Percentiles rank a stretch among this genome's conserved stretches.
Conservation (phyloP, 2,888 invertebrate genomes). For the Apotomis capreana region DNA sequence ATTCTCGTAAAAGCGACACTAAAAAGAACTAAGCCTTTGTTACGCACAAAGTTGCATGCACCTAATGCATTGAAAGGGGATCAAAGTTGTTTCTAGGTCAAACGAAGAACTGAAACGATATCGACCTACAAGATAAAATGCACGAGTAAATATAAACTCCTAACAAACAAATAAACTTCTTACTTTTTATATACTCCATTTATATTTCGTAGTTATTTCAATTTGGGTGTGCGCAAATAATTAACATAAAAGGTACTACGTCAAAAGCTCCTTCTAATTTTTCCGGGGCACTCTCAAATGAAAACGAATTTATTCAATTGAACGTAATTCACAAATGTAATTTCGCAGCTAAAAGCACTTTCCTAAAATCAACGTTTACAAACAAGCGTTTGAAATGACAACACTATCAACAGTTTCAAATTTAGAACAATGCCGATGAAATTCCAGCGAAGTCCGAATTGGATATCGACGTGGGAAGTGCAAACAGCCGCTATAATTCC, state of each 20-base stretch:
- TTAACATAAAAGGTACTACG: not conserved
- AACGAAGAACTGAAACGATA: conserved; percentile 19
- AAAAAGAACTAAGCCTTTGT: conserved; percentile 11
- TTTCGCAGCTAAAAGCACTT: not conserved
- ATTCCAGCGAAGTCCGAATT: conserved; percentile 40
- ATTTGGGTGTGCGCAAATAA: not conserved
- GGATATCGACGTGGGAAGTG: conserved; percentile 41
- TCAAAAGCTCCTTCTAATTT: not conserved
- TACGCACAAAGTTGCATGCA: conserved; percentile 23
- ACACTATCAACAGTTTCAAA: conserved; percentile 39
- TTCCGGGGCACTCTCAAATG: not conserved
- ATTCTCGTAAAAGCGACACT: not conserved
- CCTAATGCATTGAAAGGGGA: conserved; percentile 6
- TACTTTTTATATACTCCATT: no score
- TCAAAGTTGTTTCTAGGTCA: conserved; percentile 27
- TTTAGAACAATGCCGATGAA: conserved; percentile 37
- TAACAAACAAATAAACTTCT: not conserved
- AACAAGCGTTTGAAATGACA: conserved; percentile 18
- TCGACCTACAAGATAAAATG: conserved; percentile 15
- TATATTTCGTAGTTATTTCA: not conserved
- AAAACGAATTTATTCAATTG: not conserved
- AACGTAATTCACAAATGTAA: not conserved
- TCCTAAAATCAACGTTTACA: conserved; percentile 11
- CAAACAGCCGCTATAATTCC: conserved; percentile 16
- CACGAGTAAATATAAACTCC: not conserved